A percentile compares a stretch with the other conserved stretches of the same genome.
These are phyloP conservation scores for Aphis gossypii DNA, from an alignment of 1,140 invertebrate species.

Conservation along the genomic window DNA sequence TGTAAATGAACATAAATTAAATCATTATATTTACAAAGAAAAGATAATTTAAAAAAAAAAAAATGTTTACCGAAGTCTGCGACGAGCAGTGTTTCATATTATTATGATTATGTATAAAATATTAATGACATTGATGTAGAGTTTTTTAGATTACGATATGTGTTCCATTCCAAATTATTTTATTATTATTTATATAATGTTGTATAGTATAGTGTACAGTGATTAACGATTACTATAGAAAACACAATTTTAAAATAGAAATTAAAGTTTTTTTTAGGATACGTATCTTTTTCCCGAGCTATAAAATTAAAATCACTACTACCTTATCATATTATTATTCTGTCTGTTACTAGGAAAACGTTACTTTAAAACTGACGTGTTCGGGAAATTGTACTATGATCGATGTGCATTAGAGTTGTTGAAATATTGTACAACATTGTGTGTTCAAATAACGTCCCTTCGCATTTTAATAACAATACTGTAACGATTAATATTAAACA, in stretches of 20 bases:
- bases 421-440: not conserved
- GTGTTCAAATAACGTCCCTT: not conserved
- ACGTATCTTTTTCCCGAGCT: not conserved
- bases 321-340: not conserved
- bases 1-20: too few relatives aligned
- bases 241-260: not conserved
- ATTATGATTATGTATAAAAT: not conserved
- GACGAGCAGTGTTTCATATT: too few relatives aligned
- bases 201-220: not conserved
- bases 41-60: too few relatives aligned
- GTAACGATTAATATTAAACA: not conserved
- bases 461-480: not conserved
- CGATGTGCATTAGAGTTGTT: not conserved
- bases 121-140: not conserved
- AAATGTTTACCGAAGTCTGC: too few relatives aligned
- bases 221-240: not conserved
- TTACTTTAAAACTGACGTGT: not conserved
- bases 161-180: not conserved
- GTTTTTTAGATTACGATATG: not conserved
- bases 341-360: not conserved
- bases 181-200: not conserved
- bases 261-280: not conserved
- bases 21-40: too few relatives aligned
- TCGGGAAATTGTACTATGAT: not conserved
- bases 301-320: not conserved